Base-by-base conservation (phyloP, 2,797 vertebrate genomes). In the Thunnus albacares region DNA sequence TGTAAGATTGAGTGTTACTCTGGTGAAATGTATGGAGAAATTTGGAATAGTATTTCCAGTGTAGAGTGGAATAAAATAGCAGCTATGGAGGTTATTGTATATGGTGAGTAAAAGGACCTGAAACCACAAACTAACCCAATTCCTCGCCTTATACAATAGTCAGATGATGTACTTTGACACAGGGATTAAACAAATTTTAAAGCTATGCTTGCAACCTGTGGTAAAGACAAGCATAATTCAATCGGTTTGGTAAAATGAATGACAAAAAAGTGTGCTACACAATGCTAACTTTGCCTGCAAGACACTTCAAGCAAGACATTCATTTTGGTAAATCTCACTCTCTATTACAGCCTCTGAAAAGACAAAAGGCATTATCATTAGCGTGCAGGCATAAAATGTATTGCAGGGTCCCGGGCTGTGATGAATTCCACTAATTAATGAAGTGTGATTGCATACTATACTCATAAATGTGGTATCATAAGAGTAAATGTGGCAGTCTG, bases 381-480 rank as follows among this genome's bases (percentile, higher is more conserved):
- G 69, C 20, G 56, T 30, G 51, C 79, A 83, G 75, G 77, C 77
- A 70, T 58, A 74, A 69, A 68, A 81, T 73, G 67, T 56, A 75
- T 70, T 45, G 53, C 73, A 24, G 26, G 62, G 35, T 71, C 56
- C 15, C 12, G 2, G 49, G 70, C 75, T 87, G 81, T 79, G 85
- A 92, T 84, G 79, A 76, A 79, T 86, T 85, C 75, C 1, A 8
- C 78, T 84, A 87, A 90, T 90, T 90, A 91, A 90, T 90, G 61
- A 72, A 78, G 75, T 80, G 74, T 60, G 78, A 85, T 85, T 71
- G 60, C 81, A 82, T 71, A 24, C 63, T 76, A 49, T 75, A 55
- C 28, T 78, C 83, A 56, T 70, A 90, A 87, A 83, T 87, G 81
- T 70, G 79, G 71, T 77, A 85, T 80, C 77, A 63, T 47, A 66